Percentiles rank a stretch among this genome's conserved stretches.
Evolutionary conservation across 2,113 vertebrate species (phyloP).

Genomic region (Platichthys stellatus): DNA sequence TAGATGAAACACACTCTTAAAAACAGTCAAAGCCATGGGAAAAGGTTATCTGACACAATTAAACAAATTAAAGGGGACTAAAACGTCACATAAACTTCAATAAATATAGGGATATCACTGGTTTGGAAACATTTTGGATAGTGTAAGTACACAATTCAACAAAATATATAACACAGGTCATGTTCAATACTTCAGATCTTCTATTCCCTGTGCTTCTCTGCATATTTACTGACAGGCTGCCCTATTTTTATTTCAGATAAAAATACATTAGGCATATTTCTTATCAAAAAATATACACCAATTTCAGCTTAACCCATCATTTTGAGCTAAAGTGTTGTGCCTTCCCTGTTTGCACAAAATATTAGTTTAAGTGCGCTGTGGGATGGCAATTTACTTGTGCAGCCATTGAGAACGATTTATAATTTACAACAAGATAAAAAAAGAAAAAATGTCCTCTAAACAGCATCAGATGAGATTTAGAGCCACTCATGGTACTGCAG

Average conservation of each 20-base stretch:
- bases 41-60: too few relatives aligned
- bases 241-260: not conserved
- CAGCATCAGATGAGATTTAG: not conserved
- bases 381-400: constrained; percentile 4
- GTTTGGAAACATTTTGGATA: too few relatives aligned
- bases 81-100: too few relatives aligned
- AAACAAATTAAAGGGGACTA: too few relatives aligned
- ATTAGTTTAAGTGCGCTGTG: not conserved
- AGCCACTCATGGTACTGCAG: not conserved
- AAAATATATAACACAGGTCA: too few relatives aligned
- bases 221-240: not conserved
- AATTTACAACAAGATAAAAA: not conserved
- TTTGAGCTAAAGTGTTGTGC: not conserved
- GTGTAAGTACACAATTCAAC: too few relatives aligned
- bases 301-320: not conserved
- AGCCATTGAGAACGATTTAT: not conserved
- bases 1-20: too few relatives aligned
- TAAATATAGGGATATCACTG: too few relatives aligned
- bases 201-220: not conserved
- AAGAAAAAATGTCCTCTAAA: not conserved
- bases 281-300: not conserved
- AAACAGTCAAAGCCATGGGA: too few relatives aligned
- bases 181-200: too few relatives aligned
- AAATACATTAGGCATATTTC: not conserved
- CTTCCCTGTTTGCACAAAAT: not conserved